Evolutionary conservation across 2,113 vertebrate genomes (phyloP).

Genomic region (Uria aalge): DNA sequence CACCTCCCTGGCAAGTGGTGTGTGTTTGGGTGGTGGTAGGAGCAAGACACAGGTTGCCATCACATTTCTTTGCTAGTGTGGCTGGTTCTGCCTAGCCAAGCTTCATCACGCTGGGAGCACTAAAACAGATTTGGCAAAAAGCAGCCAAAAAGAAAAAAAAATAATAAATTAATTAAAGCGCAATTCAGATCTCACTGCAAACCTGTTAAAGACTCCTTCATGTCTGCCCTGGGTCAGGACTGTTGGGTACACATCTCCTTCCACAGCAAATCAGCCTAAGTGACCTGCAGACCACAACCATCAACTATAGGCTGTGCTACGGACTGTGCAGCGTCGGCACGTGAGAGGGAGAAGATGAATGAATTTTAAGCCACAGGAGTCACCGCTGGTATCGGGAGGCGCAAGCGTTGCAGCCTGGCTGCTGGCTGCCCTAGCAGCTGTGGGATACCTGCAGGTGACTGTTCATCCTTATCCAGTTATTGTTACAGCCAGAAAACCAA

Average conservation of each 20-base stretch:
- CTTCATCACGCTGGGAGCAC: neutral
- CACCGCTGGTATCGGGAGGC: neutral
- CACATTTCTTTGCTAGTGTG: neutral
- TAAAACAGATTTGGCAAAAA: neutral
- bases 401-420: neutral
- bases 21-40: neutral
- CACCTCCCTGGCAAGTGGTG: neutral
- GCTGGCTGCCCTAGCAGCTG: neutral
- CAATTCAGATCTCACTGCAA: neutral
- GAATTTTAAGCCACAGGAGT: neutral
- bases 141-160: neutral
- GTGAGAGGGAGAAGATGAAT: neutral
- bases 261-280: neutral
- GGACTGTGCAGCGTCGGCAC: rapidly evolving
- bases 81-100: neutral
- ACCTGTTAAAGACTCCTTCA: neutral
- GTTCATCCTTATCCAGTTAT: neutral
- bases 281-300: neutral
- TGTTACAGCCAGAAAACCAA: neutral
- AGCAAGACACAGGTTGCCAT: neutral
- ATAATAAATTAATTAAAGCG: neutral
- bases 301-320: neutral
- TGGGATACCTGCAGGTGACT: neutral
- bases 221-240: neutral
- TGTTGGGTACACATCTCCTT: neutral